Base-by-base conservation (phyloP, 2,113 vertebrate genomes). In the Seriola quinqueradiata region DNA sequence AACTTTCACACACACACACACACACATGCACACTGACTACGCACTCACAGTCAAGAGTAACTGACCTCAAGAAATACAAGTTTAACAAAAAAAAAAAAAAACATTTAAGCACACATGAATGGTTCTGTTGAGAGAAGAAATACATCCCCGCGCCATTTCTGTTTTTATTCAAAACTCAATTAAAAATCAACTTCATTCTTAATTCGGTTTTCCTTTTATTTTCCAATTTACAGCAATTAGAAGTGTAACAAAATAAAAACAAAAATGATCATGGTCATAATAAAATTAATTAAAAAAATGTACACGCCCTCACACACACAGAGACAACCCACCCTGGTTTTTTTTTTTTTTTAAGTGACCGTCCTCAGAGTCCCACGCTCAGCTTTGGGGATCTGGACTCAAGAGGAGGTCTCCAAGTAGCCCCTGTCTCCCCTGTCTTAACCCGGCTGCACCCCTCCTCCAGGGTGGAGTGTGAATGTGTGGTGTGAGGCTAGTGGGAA, bases 171-270 rank as follows among this genome's bases (percentile, higher is more conserved):
- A 83, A 90, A 93, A 87, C 81, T 89, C 91, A 94, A 87, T 89
- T 89, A 93, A 93, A 92, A 91, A 91, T 83, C 86, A 88, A 90
- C 83, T 86, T 91, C 85, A 87, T 91, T 87, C 86, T 83, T 89
- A 89, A 85, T 92, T 94, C 77, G 90, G 89, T 94, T 94, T 94
- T 95, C 90, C 84, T 94, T 96, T 95, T 95, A 92, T 95, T 96
- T 92, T 96, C 92, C 95, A 96, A 96, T 96, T 95, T 96, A 96
- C 95, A 95, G 95, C 92, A 95, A 93, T 95, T 93, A 94, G 94
- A 95, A 93, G 92, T 93, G 92, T 95, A 94, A 94, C 94, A 95
- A 96, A 95, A 95, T 89, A 91, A 94, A 94, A 92, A 92, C 90
- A 93, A 92, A 93, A 92, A 91, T 78, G 67, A 93, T 91, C 91